Evolutionary conservation across 2,113 vertebrate species (phyloP).

Genomic region (Aspiorhynchus laticeps): DNA sequence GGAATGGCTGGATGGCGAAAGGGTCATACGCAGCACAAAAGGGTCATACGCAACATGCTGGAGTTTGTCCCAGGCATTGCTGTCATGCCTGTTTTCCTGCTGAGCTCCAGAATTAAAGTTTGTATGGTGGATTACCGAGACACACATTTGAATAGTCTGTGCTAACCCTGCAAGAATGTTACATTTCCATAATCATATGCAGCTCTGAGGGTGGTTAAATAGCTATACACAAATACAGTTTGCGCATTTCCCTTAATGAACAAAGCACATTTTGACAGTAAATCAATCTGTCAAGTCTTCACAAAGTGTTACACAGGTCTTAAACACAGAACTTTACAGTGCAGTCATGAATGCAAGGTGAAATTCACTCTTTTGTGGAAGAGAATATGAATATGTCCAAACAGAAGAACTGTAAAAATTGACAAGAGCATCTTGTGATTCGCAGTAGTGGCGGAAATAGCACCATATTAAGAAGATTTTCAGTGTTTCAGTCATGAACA

Average conservation of each 20-base stretch:
- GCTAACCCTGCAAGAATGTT: neutral
- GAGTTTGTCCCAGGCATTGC: slow-evolving; percentile 2
- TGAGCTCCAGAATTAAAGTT: slow-evolving; percentile 35
- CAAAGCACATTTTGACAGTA: slow-evolving; percentile 13
- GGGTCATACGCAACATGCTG: no score
- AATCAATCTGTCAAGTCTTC: slow-evolving; percentile 21
- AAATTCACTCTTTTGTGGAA: neutral
- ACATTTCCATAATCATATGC: slow-evolving; percentile 33
- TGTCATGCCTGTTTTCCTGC: neutral
- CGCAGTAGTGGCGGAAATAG: neutral
- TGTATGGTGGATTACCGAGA: slow-evolving; percentile 27
- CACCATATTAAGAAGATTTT: slow-evolving; percentile 10
- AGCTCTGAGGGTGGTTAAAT: slow-evolving; percentile 25
- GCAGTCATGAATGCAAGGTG: neutral
- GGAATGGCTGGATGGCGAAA: neutral
- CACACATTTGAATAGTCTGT: slow-evolving; percentile 5
- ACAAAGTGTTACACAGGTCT: slow-evolving; percentile 15
- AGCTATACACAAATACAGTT: slow-evolving; percentile 26
- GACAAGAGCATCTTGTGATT: neutral
- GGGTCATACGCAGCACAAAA: neutral
- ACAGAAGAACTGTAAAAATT: neutral
- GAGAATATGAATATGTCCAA: neutral
- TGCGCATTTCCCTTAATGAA: slow-evolving; percentile 22
- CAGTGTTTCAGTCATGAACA: slow-evolving; percentile 3
- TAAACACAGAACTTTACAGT: slow-evolving; percentile 1